Conservation (phyloP, 2,113 vertebrate genomes). For the Gila orcuttii region DNA sequence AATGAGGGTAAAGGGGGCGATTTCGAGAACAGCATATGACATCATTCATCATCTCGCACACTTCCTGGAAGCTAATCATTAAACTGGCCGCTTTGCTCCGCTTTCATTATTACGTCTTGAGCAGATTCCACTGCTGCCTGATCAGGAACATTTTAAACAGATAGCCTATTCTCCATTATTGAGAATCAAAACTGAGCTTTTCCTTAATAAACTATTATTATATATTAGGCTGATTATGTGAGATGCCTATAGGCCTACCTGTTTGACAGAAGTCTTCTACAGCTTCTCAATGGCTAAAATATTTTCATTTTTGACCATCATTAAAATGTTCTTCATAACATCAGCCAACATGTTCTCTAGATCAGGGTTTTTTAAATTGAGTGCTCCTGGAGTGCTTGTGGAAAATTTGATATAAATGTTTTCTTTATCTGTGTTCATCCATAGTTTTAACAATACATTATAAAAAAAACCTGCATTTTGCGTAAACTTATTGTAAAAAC, state of each 20-base stretch:
- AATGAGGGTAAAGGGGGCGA: no score
- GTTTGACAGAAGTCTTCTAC: not conserved
- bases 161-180: not conserved
- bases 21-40: not conserved
- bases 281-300: not conserved
- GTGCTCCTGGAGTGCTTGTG: no score
- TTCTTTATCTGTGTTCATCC: no score
- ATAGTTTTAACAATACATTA: not conserved
- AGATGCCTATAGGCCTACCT: not conserved
- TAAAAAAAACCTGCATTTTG: no score
- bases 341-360: no score
- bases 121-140: not conserved
- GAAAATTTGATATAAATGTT: no score
- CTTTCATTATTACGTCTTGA: not conserved
- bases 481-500: no score
- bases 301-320: not conserved
- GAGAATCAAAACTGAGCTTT: not conserved
- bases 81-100: constrained; percentile 1
- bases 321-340: no score
- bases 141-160: not conserved
- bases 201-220: no score
- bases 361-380: no score
- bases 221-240: not conserved
- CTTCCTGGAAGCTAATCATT: constrained; percentile 31
- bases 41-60: constrained; percentile 9